phyloP scores from a whole-genome alignment of 2,888 invertebrate species.

The Hypercompe scribonia region DNA sequence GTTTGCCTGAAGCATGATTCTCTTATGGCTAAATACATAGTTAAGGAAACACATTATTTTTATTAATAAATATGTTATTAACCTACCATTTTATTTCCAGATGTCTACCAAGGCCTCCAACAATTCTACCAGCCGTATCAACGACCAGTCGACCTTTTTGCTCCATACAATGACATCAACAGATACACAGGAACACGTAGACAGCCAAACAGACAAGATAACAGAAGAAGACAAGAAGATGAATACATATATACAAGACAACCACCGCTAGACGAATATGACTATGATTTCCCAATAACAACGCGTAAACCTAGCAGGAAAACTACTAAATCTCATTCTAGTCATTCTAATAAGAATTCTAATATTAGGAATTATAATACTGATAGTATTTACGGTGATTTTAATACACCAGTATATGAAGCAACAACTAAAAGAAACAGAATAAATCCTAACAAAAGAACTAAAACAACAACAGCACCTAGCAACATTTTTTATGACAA shows the following conservation, averaged over 20 bases:
- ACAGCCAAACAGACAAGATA: slow-evolving; percentile 25
- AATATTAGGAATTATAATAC: slow-evolving; percentile 34
- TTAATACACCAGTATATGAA: slow-evolving; percentile 24
- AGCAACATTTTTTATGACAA: slow-evolving; percentile 3
- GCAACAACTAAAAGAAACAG: slow-evolving; percentile 29
- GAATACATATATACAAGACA: slow-evolving; percentile 30
- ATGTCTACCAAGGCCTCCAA: slow-evolving; percentile 68
- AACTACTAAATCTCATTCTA: slow-evolving; percentile 41
- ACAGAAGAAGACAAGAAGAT: slow-evolving; percentile 32
- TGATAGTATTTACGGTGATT: slow-evolving; percentile 25
- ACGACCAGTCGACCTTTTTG: slow-evolving; percentile 20
- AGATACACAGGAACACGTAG: slow-evolving; percentile 30
- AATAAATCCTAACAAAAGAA: slow-evolving; percentile 7
- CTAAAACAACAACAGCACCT: slow-evolving; percentile 19
- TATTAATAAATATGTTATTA: no score
- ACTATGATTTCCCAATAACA: slow-evolving; percentile 47
- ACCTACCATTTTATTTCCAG: slow-evolving; percentile 55
- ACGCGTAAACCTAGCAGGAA: slow-evolving; percentile 56
- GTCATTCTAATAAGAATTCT: slow-evolving; percentile 34
- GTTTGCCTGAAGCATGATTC: no score
- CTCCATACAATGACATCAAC: slow-evolving; percentile 33
- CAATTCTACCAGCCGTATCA: slow-evolving; percentile 57
- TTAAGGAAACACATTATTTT: no score
- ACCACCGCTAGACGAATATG: slow-evolving; percentile 38
- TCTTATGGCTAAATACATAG: no score